Evolutionary conservation across 2,888 invertebrate genomes (phyloP), one percentile per base, ranked within the genome.

Genomic region (Plagiodera versicolora): DNA sequence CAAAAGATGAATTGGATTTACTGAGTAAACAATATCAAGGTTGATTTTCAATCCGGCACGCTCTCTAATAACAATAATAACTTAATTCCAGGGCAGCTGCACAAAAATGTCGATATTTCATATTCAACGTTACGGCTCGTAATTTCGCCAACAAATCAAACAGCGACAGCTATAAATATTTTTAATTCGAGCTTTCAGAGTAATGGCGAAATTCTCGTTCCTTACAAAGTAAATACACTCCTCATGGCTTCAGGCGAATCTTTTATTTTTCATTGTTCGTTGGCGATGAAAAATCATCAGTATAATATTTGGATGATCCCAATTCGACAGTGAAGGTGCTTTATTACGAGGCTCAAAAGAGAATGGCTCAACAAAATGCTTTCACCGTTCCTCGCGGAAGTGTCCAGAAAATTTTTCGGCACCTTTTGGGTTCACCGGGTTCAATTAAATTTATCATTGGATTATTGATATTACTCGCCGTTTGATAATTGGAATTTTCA

Each of bases 71-170:
- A 53, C 44, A 53, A 30, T 57, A 60, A 60, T 56, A 60, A 63
- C 59, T 60, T 52, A 60, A 63, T 63, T 58, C 47, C 50, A 58
- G 53, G 18, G 35, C 50, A 48, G 48, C 50, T 54, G 39, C 49
- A 32, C 39, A 59, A 59, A 53, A 47, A 19, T 24, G 30, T 16
- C 56, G 47, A 46, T 50, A 62, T 53, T 49, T 63, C 61, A 61
- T 56, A 56, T 58, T 35, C 46, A 53, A 49, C 52, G 30, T 57
- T 28, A 19, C 56, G 62, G 63, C 55, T 49, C 50, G 47, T 63
- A 61, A 66, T 66, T 66, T 60, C 39, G 57, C 49, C 52, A 55
- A 67, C 61, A 64, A 67, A 67, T 65, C 63, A 66, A 60, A 62
- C 24, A 50, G 51, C 47, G 64, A 64, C 63, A 56, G 61, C 61